Conservation (phyloP, 2,113 vertebrate genomes). For the Bubo blakistoni region DNA sequence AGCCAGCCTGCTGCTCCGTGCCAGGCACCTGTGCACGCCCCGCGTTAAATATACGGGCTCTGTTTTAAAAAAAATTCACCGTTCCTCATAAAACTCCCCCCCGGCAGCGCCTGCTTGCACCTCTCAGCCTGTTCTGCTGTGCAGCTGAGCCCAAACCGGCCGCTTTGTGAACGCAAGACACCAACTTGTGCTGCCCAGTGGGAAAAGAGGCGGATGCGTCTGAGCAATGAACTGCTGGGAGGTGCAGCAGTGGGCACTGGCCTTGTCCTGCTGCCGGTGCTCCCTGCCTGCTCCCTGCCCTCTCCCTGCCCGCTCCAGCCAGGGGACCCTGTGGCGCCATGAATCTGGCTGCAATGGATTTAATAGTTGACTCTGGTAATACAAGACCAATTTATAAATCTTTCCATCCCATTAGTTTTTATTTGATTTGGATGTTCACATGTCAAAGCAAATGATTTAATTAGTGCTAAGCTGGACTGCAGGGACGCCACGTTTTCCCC, state of each 20-base stretch:
- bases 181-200: background rate
- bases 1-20: background rate
- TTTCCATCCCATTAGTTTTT: slow-evolving; percentile 47
- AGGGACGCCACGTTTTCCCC: background rate
- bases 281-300: background rate
- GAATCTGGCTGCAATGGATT: background rate
- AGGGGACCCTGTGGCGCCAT: fast-evolving
- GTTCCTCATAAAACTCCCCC: background rate
- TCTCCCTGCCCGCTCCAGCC: background rate
- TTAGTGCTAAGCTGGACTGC: background rate
- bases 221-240: background rate
- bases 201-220: slow-evolving; percentile 19
- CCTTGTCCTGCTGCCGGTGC: background rate
- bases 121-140: background rate
- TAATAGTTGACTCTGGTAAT: background rate
- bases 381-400: slow-evolving; percentile 11
- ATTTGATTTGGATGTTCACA: slow-evolving; percentile 40
- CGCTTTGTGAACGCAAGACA: background rate
- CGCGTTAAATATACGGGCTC: background rate
- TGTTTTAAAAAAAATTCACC: background rate
- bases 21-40: background rate
- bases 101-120: background rate
- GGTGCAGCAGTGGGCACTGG: background rate
- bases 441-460: slow-evolving; percentile 41
- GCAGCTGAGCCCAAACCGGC: background rate